Percentiles rank a stretch among this genome's conserved stretches.
Conservation (phyloP, 23 tunicate species). For the Clavelina lepadiformis region DNA sequence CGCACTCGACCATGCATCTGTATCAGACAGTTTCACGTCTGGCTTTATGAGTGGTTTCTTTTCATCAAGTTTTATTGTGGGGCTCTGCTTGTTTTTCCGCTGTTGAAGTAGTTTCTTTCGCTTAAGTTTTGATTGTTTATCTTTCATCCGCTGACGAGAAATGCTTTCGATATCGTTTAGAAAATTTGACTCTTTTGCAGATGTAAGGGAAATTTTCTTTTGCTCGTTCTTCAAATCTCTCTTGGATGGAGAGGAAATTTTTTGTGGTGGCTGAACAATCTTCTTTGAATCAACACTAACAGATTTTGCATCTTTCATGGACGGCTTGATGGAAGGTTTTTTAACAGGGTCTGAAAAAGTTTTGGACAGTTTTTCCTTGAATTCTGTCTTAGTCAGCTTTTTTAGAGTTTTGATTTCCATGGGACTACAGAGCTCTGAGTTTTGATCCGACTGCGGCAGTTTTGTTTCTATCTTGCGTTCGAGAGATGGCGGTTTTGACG, state of each 20-base stretch:
- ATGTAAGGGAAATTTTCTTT: slow-evolving; percentile 32
- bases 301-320: background rate
- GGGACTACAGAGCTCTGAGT: too few relatives aligned
- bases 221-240: slow-evolving; percentile 39
- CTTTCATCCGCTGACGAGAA: slow-evolving; percentile 39
- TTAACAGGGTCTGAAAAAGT: slow-evolving; percentile 33
- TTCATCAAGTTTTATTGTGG: slow-evolving; percentile 17
- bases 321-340: slow-evolving; percentile 12
- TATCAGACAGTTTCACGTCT: slow-evolving; percentile 19
- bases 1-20: slow-evolving; percentile 37
- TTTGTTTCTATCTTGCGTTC: too few relatives aligned
- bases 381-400: slow-evolving; percentile 6
- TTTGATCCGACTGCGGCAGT: too few relatives aligned
- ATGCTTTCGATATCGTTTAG: slow-evolving; percentile 44
- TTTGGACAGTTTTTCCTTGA: slow-evolving; percentile 36
- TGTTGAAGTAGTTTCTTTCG: slow-evolving; percentile 33
- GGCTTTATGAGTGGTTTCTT: slow-evolving; percentile 23
- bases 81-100: background rate
- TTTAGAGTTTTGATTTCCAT: slow-evolving; percentile 9
- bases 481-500: too few relatives aligned
- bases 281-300: background rate
- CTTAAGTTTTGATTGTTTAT: slow-evolving; percentile 20
- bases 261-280: too few relatives aligned
- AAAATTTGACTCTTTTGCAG: slow-evolving; percentile 39
- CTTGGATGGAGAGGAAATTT: slow-evolving; percentile 11